These are phyloP conservation scores for Beris morrisii DNA, from an alignment of 2,888 invertebrate genomes.

Conservation along the genomic window DNA sequence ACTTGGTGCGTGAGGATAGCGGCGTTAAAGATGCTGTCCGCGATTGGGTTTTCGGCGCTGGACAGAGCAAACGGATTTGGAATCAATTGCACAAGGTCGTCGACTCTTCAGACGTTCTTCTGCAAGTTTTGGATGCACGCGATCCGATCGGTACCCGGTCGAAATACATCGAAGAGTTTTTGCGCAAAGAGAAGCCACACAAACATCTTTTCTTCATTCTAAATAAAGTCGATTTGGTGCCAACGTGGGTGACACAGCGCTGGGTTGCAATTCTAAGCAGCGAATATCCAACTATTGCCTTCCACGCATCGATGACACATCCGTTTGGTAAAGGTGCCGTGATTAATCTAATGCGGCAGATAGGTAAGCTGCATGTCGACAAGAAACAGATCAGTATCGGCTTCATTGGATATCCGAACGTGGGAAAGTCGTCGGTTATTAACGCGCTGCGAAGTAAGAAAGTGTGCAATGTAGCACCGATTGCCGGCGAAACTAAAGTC, in stretches of 20 bases:
- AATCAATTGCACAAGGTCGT: slow-evolving; percentile 98
- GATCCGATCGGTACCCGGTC: slow-evolving; percentile 97
- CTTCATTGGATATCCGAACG: slow-evolving; percentile 98
- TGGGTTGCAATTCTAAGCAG: slow-evolving; percentile 95
- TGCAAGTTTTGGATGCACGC: slow-evolving; percentile 95
- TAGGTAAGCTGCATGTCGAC: slow-evolving; percentile 92
- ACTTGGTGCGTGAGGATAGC: slow-evolving; percentile 78
- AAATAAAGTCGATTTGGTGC: slow-evolving; percentile 96
- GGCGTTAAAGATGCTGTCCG: slow-evolving; percentile 79
- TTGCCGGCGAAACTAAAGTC: slow-evolving; percentile 96
- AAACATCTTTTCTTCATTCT: slow-evolving; percentile 97
- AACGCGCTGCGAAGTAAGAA: slow-evolving; percentile 95
- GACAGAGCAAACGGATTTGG: slow-evolving; percentile 97
- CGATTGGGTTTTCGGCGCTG: slow-evolving; percentile 94
- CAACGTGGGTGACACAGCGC: slow-evolving; percentile 96
- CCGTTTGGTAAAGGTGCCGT: slow-evolving; percentile 97
- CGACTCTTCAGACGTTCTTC: slow-evolving; percentile 95
- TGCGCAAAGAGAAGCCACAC: slow-evolving; percentile 92
- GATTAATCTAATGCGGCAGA: slow-evolving; percentile 93
- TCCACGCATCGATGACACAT: slow-evolving; percentile 97
- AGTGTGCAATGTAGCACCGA: slow-evolving; percentile 98
- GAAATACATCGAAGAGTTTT: slow-evolving; percentile 86
- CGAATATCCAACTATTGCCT: slow-evolving; percentile 97
- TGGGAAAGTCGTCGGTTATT: slow-evolving; percentile 97
- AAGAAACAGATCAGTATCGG: slow-evolving; percentile 99